Percentiles rank a stretch among this genome's conserved stretches.
Evolutionary conservation across 2,888 invertebrate species (phyloP).

Genomic region (Clostera curtula): DNA sequence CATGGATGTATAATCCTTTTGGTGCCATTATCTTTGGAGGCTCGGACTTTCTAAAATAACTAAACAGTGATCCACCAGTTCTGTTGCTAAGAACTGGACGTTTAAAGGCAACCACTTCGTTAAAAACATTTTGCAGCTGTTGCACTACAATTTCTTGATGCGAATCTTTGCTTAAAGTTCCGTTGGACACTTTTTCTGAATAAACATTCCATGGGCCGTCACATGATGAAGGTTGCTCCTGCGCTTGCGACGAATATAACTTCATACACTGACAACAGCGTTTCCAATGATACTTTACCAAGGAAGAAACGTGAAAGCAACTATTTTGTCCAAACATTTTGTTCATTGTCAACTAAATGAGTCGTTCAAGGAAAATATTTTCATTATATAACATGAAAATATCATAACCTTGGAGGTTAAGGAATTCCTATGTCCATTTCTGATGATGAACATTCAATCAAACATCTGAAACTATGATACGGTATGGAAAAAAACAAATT

Average conservation of each 20-base stretch:
- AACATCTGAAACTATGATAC: no score
- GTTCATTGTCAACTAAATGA: constrained; percentile 30
- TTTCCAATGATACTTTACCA: constrained; percentile 42
- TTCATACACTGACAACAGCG: constrained; percentile 46
- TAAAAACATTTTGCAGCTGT: constrained; percentile 80
- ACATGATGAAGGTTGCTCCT: constrained; percentile 23
- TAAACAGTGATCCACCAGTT: constrained; percentile 38
- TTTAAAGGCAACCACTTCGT: constrained; percentile 76
- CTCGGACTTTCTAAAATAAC: constrained; percentile 47
- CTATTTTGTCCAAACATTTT: constrained; percentile 45
- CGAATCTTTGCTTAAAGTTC: constrained; percentile 78
- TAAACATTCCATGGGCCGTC: constrained; percentile 73
- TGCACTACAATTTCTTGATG: constrained; percentile 83
- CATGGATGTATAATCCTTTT: constrained; percentile 90
- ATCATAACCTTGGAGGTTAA: constrained; percentile 24
- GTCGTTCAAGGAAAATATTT: constrained; percentile 21
- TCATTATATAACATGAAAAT: constrained; percentile 37
- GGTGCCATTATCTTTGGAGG: constrained; percentile 72
- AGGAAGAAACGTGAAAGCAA: constrained; percentile 32
- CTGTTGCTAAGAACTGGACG: constrained; percentile 34
- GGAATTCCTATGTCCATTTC: no score
- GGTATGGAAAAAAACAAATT: no score
- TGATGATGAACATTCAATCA: no score
- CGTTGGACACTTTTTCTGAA: constrained; percentile 73
- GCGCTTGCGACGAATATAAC: constrained; percentile 43